These are phyloP conservation scores for Amphiprion percula DNA, from an alignment of 2,113 vertebrate genomes.

Conservation along the genomic window DNA sequence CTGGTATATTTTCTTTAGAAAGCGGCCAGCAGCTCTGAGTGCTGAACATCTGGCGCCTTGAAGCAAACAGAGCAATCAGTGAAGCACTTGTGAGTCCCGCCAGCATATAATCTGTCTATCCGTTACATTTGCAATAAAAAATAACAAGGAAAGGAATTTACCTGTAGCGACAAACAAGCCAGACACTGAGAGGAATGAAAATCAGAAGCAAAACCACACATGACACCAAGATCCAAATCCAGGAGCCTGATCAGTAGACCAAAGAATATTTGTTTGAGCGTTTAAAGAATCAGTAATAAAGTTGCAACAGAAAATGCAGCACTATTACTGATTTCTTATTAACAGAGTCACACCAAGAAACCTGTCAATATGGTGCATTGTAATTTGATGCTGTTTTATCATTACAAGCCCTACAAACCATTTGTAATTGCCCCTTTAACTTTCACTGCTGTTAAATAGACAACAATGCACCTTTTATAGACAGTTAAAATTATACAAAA, in stretches of 20 bases:
- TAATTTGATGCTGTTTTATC: neutral
- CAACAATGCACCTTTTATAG: no score
- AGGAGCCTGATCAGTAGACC: slow-evolving; percentile 54
- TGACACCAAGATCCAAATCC: slow-evolving; percentile 65
- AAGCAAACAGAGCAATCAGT: slow-evolving; percentile 14
- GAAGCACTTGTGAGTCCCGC: neutral
- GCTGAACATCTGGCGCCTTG: slow-evolving; percentile 57
- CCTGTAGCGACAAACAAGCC: slow-evolving; percentile 62
- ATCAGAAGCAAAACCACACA: slow-evolving; percentile 60
- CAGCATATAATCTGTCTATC: neutral
- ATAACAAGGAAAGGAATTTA: slow-evolving; percentile 26
- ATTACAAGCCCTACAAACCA: no score
- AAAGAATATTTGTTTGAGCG: neutral
- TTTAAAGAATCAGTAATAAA: neutral
- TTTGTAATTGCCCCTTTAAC: no score
- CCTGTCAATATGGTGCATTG: neutral
- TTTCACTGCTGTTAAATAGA: no score
- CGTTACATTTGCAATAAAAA: neutral
- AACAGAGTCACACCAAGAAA: neutral
- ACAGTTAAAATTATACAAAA: no score
- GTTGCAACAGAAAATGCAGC: neutral
- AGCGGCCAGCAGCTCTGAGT: slow-evolving; percentile 40
- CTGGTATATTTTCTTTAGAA: slow-evolving; percentile 38
- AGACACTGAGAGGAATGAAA: slow-evolving; percentile 54
- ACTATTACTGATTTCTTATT: neutral